A percentile compares a stretch with the other conserved stretches of the same genome.
These are phyloP conservation scores for Chunga burmeisteri DNA, from an alignment of 2,113 vertebrate genomes.

Conservation along the genomic window DNA sequence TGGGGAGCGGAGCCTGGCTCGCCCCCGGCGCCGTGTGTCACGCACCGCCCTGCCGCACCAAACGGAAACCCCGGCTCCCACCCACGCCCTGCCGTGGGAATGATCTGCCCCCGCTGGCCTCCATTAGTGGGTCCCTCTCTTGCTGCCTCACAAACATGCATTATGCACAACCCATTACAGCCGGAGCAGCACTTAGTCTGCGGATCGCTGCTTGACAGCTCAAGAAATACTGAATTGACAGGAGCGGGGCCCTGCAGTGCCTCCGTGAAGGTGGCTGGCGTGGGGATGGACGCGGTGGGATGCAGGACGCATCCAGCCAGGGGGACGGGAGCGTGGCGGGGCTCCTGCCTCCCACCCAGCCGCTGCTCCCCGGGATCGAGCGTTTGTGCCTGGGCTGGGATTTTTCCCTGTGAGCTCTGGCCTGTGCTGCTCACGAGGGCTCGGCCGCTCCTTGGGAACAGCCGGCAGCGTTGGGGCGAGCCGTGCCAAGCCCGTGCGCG, in stretches of 20 bases:
- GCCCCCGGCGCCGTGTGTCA: not conserved
- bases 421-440: not conserved
- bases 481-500: not conserved
- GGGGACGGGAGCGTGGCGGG: rapidly evolving
- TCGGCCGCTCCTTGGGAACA: not conserved
- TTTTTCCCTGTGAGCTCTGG: not conserved
- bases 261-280: not conserved
- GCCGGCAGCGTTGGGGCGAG: not conserved
- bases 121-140: not conserved
- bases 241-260: not conserved
- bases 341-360: not conserved
- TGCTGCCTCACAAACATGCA: not conserved
- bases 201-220: not conserved
- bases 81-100: not conserved
- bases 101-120: not conserved
- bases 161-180: not conserved
- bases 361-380: rapidly evolving
- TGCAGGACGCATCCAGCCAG: not conserved
- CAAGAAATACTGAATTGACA: not conserved
- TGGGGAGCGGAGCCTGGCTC: not conserved
- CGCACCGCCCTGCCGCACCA: rapidly evolving
- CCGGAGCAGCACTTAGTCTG: not conserved
- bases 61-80: not conserved
- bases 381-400: not conserved
- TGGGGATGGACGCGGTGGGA: rapidly evolving